Conservation (phyloP, 2,113 vertebrate genomes). For the Chamaetylas fuelleborni region DNA sequence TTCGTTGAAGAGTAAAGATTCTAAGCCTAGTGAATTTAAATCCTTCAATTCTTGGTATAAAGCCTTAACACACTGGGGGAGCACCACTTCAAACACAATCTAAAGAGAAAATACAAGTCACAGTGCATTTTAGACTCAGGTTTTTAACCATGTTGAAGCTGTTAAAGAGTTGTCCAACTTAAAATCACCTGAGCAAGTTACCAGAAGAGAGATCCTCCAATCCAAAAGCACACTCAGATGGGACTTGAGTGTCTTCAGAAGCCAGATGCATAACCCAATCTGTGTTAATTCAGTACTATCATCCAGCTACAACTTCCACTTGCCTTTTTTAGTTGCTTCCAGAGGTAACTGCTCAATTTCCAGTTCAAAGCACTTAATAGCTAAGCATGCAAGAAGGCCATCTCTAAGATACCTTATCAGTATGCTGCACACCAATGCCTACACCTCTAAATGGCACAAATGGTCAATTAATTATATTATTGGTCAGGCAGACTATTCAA, state of each 20-base stretch:
- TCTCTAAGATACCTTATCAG: background rate
- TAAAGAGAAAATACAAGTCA: background rate
- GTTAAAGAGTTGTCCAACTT: background rate
- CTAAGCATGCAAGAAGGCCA: background rate
- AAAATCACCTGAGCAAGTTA: background rate
- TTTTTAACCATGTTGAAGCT: background rate
- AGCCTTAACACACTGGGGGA: background rate
- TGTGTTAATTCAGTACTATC: background rate
- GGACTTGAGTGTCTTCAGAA: background rate
- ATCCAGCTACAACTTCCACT: background rate
- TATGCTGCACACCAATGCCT: background rate
- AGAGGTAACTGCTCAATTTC: slow-evolving; percentile 6
- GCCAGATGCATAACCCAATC: background rate
- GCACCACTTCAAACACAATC: background rate
- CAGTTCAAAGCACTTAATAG: background rate
- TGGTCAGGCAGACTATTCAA: slow-evolving; percentile 19
- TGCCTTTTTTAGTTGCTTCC: slow-evolving; percentile 1
- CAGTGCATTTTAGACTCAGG: background rate
- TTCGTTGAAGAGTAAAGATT: background rate
- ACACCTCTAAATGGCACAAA: background rate
- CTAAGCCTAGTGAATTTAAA: background rate
- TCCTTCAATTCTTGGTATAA: background rate
- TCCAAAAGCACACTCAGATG: background rate
- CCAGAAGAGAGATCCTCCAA: background rate
- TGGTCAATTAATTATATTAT: background rate